A percentile compares a stretch with the other conserved stretches of the same genome.
Evolutionary conservation across 92 coral and sea anemone species (phyloP).

Genomic region (Zoanthus sociatus): DNA sequence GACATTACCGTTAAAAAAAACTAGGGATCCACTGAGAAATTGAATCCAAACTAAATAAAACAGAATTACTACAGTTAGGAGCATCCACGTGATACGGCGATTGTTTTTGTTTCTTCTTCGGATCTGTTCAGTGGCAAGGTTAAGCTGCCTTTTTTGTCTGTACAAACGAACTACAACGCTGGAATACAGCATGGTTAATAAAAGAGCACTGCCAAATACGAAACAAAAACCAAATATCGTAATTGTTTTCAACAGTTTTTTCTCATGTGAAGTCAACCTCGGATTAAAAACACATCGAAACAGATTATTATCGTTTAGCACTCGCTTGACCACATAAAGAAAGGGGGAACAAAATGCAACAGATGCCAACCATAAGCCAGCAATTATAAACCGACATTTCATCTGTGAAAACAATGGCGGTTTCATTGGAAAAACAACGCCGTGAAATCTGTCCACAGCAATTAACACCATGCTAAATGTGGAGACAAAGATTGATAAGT

Average conservation of each 20-base stretch:
- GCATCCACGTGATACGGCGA: too few relatives aligned
- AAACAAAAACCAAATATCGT: too few relatives aligned
- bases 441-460: too few relatives aligned
- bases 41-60: conserved; percentile 13
- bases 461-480: neutral
- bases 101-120: too few relatives aligned
- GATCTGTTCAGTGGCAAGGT: too few relatives aligned
- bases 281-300: neutral
- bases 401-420: neutral
- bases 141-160: too few relatives aligned
- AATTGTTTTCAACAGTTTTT: neutral
- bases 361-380: neutral
- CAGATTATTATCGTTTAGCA: neutral
- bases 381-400: neutral
- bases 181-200: neutral
- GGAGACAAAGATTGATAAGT: neutral
- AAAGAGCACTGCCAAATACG: neutral
- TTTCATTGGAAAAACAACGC: too few relatives aligned
- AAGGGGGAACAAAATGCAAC: neutral
- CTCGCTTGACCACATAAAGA: neutral
- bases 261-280: neutral
- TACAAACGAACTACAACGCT: too few relatives aligned
- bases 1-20: neutral
- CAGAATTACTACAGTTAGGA: too few relatives aligned
- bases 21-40: too few relatives aligned